phyloP scores from a whole-genome alignment of 2,888 invertebrate genomes.

The Pachycephus smyrnensis region DNA sequence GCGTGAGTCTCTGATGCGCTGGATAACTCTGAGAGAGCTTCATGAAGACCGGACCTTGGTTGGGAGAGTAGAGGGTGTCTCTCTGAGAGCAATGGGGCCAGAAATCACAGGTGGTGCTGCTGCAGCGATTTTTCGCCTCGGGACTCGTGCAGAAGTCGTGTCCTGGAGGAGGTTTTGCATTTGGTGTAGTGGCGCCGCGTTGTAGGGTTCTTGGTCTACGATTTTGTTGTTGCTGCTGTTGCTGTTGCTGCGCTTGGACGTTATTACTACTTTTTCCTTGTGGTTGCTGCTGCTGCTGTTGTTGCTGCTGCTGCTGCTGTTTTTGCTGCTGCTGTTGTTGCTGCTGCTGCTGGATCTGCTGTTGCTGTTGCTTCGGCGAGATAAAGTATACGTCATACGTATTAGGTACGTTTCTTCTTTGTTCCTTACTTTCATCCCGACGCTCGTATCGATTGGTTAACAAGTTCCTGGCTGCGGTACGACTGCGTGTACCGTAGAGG shows the following conservation, averaged over 20 bases:
- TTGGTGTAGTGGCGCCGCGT: constrained; percentile 68
- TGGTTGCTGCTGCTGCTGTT: constrained; percentile 34
- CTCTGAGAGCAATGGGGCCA: constrained; percentile 74
- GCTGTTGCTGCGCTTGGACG: constrained; percentile 47
- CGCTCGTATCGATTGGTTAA: constrained; percentile 61
- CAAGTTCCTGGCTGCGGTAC: constrained; percentile 69
- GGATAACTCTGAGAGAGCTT: constrained; percentile 71
- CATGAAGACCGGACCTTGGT: constrained; percentile 60
- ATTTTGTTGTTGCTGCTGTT: constrained; percentile 57
- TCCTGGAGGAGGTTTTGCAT: constrained; percentile 46
- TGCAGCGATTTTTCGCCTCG: constrained; percentile 66
- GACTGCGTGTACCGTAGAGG: constrained; percentile 70
- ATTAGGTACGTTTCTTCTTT: constrained; percentile 38
- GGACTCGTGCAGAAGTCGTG: constrained; percentile 50
- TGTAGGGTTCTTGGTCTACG: constrained; percentile 66
- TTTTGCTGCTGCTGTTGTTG: constrained; percentile 48
- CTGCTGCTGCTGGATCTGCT: constrained; percentile 37
- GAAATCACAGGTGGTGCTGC: constrained; percentile 72
- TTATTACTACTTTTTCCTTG: constrained; percentile 57
- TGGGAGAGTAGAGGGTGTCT: constrained; percentile 60
- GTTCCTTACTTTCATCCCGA: constrained; percentile 48
- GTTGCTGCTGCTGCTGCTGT: constrained; percentile 47
- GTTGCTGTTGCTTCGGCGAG: constrained; percentile 54
- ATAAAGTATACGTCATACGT: constrained; percentile 58
- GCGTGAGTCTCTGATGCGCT: constrained; percentile 65